Conservation (phyloP, 1,140 invertebrate genomes). For the Acromyrmex heyeri region DNA sequence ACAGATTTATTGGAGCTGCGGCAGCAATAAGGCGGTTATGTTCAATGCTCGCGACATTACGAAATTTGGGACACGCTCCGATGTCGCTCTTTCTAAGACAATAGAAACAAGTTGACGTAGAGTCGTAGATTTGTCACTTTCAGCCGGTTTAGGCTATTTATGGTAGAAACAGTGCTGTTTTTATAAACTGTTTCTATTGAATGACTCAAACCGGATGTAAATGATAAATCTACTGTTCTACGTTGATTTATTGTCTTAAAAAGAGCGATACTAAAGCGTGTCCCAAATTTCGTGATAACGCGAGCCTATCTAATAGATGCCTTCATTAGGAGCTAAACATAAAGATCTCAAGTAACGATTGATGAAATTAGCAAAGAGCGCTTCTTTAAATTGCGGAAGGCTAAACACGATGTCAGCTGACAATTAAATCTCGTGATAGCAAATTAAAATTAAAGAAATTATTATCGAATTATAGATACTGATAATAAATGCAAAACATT, state of each 20-base stretch:
- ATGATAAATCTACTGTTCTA: not conserved
- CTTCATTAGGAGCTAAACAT: not conserved
- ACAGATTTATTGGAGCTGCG: constrained; percentile 33
- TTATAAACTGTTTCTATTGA: not conserved
- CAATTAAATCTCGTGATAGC: not conserved
- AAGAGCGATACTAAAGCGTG: not conserved
- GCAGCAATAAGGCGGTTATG: constrained; percentile 19
- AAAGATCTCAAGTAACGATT: not conserved
- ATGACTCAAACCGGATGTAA: not conserved
- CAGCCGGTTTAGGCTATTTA: not conserved
- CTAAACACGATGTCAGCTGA: not conserved
- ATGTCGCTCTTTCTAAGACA: not conserved
- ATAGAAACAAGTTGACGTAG: not conserved
- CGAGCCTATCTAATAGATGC: not conserved
- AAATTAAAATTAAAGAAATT: not conserved
- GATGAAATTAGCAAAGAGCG: not conserved
- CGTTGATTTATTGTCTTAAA: not conserved
- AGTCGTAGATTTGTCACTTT: not conserved
- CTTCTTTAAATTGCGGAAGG: not conserved
- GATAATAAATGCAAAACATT: not conserved
- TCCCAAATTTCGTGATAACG: constrained; percentile 11
- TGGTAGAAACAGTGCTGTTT: not conserved
- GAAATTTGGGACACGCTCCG: constrained; percentile 3
- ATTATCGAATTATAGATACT: not conserved
- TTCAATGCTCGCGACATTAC: constrained; percentile 15